Percentiles rank a stretch among this genome's conserved stretches.
Conservation (phyloP, 2,113 vertebrate species). For the Saccopteryx leptura region DNA sequence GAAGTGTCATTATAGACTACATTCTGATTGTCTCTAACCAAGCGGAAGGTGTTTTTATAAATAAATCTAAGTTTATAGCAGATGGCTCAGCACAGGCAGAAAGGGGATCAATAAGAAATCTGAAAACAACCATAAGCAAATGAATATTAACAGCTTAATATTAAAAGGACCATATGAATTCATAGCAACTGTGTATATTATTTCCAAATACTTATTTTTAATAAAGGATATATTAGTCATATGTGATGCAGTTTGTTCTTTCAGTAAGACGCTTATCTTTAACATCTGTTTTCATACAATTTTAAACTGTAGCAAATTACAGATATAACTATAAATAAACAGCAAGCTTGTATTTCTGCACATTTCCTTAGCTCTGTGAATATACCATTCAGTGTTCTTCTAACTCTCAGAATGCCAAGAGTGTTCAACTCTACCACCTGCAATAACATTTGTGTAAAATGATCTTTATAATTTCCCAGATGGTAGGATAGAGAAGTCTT, state of each 20-base stretch:
- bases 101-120: constrained; percentile 52
- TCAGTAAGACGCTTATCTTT: neutral
- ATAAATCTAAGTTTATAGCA: constrained; percentile 72
- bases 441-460: constrained; percentile 61
- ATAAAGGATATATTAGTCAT: neutral
- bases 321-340: constrained; percentile 67
- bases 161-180: neutral
- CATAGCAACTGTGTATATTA: neutral
- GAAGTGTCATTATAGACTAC: constrained; percentile 55
- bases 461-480: constrained; percentile 66
- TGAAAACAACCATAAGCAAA: constrained; percentile 43
- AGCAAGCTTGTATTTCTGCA: constrained; percentile 21
- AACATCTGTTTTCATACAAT: constrained; percentile 52
- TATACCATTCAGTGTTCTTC: constrained; percentile 54
- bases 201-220: constrained; percentile 29
- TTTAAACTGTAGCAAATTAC: constrained; percentile 53
- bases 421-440: constrained; percentile 64
- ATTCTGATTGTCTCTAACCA: constrained; percentile 70
- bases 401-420: constrained; percentile 45
- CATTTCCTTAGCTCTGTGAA: constrained; percentile 52
- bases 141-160: constrained; percentile 64
- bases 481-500: constrained; percentile 47
- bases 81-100: constrained; percentile 38
- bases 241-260: constrained; percentile 41
- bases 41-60: constrained; percentile 66